phyloP scores from a whole-genome alignment of 2,888 invertebrate species.

The Watsonalla binaria region DNA sequence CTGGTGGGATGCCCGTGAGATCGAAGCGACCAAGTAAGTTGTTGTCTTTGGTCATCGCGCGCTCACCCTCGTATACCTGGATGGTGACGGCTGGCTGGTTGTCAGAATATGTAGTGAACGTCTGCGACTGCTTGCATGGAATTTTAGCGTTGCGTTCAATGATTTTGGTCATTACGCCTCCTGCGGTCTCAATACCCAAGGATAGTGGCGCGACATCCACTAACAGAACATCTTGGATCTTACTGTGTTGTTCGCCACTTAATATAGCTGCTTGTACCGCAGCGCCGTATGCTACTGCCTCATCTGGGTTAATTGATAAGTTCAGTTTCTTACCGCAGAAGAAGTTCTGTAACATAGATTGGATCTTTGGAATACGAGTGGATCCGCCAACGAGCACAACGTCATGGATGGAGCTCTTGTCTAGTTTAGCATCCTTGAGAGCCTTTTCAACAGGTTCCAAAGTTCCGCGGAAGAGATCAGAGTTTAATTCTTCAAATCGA shows the following conservation, averaged over 20 bases:
- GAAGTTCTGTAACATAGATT: slow-evolving; percentile 85
- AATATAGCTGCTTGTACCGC: slow-evolving; percentile 86
- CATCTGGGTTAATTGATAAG: slow-evolving; percentile 87
- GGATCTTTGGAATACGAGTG: slow-evolving; percentile 88
- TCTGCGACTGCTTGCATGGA: slow-evolving; percentile 84
- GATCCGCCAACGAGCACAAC: slow-evolving; percentile 91
- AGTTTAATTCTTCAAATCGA: slow-evolving; percentile 86
- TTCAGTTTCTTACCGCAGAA: slow-evolving; percentile 86
- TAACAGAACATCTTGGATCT: slow-evolving; percentile 82
- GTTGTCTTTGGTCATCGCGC: slow-evolving; percentile 90
- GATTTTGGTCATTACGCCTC: slow-evolving; percentile 87
- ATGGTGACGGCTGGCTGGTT: slow-evolving; percentile 88
- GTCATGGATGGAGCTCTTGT: slow-evolving; percentile 86
- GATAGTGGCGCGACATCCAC: slow-evolving; percentile 82
- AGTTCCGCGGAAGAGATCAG: slow-evolving; percentile 85
- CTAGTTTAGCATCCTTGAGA: slow-evolving; percentile 87
- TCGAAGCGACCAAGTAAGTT: slow-evolving; percentile 82
- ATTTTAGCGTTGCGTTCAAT: slow-evolving; percentile 85
- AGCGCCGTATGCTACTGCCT: slow-evolving; percentile 89
- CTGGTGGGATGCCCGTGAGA: slow-evolving; percentile 83
- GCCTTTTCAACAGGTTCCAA: slow-evolving; percentile 89
- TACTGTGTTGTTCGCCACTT: slow-evolving; percentile 85
- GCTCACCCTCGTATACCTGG: slow-evolving; percentile 86
- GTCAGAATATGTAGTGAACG: slow-evolving; percentile 89
- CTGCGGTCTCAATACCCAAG: slow-evolving; percentile 87